Base-by-base conservation (phyloP, 2,888 invertebrate species). In the Polyommatus icarus region DNA sequence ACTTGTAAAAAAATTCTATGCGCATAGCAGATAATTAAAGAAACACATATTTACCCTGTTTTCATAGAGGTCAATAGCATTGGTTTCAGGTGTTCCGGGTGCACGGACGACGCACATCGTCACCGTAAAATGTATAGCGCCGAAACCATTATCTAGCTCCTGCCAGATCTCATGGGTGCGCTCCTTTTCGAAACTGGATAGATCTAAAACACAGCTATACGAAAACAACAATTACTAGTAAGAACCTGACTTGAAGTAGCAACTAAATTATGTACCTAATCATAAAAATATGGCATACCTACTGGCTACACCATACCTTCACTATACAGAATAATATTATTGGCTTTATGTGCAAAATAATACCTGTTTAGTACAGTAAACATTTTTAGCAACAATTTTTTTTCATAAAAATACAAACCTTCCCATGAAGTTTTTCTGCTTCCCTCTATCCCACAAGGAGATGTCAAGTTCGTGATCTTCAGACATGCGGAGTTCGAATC, bases 361-460 rank as follows among this genome's bases (percentile, higher is more conserved):
- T 40, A 40, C 40, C 40, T 1, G 40, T 40, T 40, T 40, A 40
- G 40, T 46, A 46, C 10, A 24, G 24, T 32, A 32, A 36, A 50
- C 12, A 15, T 50, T 50, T 50, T 50, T 50, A 50, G 15, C 54
- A 54, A 18, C 15, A 18, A 10, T 10, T 50, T 50, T 50, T 54
- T 20, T 59, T 20, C 18, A 71, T 71, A 7, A 71, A 71, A 20
- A 18, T 40, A 40, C 72, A 78, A 83, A 93, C 93, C 91, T 91
- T 82, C 93, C 93, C 92, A 93, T 91, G 78, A 89, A 90, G 80
- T 87, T 90, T 82, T 90, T 92, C 82, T 89, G 88, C 81, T 88
- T 91, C 54, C 92, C 92, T 82, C 89, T 91, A 78, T 92, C 91
- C 88, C 89, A 88, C 50, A 94, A 77, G 0, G 90, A 87, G 67